Base-by-base conservation (phyloP, 2,888 invertebrate species). In the Helobdella robusta region DNA sequence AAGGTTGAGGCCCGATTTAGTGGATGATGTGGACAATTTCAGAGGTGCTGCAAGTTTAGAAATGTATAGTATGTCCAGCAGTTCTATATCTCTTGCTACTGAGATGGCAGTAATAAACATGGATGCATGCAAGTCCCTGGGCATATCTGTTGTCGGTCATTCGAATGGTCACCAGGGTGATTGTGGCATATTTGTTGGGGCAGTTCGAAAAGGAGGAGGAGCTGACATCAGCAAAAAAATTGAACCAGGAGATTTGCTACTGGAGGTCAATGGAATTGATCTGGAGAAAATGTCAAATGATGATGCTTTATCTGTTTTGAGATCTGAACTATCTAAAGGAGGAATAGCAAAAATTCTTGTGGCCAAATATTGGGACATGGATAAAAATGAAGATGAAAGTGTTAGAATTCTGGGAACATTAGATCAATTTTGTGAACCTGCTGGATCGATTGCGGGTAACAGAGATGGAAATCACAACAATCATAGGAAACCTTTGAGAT, bases 181-280 rank as follows among this genome's bases (percentile, higher is more conserved):
- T 40, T 66, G 66, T 34, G 66, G 66, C 25, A 66, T 66, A 30
- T 66, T 66, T 32, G 62, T 66, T 30, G 66, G 66, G 11, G 35
- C 59, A n/a, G 52, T 66, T 2, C 56, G 50, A n/a, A 64, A 63
- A 28, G 64, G 58, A 8, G 66, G 66, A n/a, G 66, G 56, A 23
- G 66, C 66, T 3, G 66, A 64, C 1, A 25, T n/a, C 11, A 32
- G 30, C n/a, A 64, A 64, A n/a, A 30, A 40, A 18, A 62, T 66
- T 18, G 63, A 66, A 20, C 66, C 66, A 5, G 66, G 66, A 32
- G 66, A 66, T 46, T 54, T 66, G 28, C 63, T 66, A 25, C 32
- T 66, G 0, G 66, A 63, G 30, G 66, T 66, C 8, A 66, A 66
- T 34, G 59, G 36, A 0, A 50, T 64, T n/a, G 64, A 66, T 20